Base-by-base conservation (phyloP, 2,113 vertebrate species). In the Chamaea fasciata region DNA sequence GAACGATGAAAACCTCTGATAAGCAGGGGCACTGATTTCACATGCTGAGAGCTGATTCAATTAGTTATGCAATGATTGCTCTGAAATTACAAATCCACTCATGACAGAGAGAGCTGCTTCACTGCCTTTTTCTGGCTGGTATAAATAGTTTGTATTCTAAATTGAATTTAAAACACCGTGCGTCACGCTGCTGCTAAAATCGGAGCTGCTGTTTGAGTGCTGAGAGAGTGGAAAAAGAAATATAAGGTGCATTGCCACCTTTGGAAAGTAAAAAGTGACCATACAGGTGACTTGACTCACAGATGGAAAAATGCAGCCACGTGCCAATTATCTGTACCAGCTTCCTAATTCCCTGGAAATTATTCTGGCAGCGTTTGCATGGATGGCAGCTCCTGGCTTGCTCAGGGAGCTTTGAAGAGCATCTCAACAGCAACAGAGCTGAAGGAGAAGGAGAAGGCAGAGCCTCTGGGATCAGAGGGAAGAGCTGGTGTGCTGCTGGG, bases 131-230 rank as follows among this genome's bases (percentile, higher is more conserved):
- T 64, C 93, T 96, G 94, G 91, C 94, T 88, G 96, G 91, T 96
- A 96, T 95, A 96, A 97, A 97, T 96, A 96, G 94, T 96, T 94
- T 92, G 94, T 92, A 90, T 90, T 94, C 88, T 90, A 97, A 97
- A 97, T 97, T 96, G 90, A 97, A 97, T 97, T 96, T 97, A 93
- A 95, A 97, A 94, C 88, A 85, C 91, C 1, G 26, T 97, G 97
- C 95, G 96, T 97, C 97, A 97, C 6, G 16, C 82, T 77, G 94
- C 83, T 92, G 96, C 96, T 96, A 96, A 97, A 97, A 97, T 22
- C 53, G 22, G 92, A 95, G 87, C 93, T 35, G 82, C 84, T 49
- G 79, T 70, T 83, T 39, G 71, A 94, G 68, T 0, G 68, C 87
- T 62, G 81, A 5, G 27, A 73, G 67, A 70, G 71, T 52, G 63